Evolutionary conservation across 2,888 invertebrate species (phyloP), one percentile per base, ranked within the genome.

Genomic region (Ennomos quercinarius): DNA sequence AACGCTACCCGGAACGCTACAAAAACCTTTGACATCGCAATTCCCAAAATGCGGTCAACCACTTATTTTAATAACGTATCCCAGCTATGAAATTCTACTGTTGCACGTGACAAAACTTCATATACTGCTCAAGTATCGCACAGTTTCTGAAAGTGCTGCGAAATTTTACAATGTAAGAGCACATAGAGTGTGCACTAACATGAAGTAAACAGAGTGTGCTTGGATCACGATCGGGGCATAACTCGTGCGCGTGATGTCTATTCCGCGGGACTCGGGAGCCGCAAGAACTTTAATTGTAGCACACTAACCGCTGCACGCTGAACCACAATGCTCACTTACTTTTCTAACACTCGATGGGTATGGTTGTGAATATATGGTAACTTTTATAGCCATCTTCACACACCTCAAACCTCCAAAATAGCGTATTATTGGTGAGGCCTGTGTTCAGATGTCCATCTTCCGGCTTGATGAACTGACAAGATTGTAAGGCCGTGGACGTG

Each of bases 211-310:
- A 68, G 61, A 63, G 61, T 51, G 40, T 9, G 35, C 50, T 42
- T 27, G 53, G 67, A 64, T 86, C 88, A 90, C 89, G 89, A 81
- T 71, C 74, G 68, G 63, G 78, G 81, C 87, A 86, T 90, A 89
- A 88, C 81, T 88, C 76, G 68, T 66, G 74, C 59, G 83, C 86
- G 87, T 87, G 86, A 78, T 67, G 68, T 73, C 76, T 77, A 77
- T 79, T 79, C 81, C 75, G 67, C 70, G 63, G 38, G 39, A 63
- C 65, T 68, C 40, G 61, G 63, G 70, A 65, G 61, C 62, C 63
- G 73, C 79, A 86, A 85, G 84, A 87, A 87, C 80, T 88, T 85
- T 88, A 86, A 87, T 86, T 89, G 84, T 77, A 73, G 72, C 72
- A 72, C 71, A 17, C 17, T 17, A 17, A 17, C 17, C 17, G 63